Base-by-base conservation (phyloP, 2,888 invertebrate genomes). In the Dasysyrphus albostriatus region DNA sequence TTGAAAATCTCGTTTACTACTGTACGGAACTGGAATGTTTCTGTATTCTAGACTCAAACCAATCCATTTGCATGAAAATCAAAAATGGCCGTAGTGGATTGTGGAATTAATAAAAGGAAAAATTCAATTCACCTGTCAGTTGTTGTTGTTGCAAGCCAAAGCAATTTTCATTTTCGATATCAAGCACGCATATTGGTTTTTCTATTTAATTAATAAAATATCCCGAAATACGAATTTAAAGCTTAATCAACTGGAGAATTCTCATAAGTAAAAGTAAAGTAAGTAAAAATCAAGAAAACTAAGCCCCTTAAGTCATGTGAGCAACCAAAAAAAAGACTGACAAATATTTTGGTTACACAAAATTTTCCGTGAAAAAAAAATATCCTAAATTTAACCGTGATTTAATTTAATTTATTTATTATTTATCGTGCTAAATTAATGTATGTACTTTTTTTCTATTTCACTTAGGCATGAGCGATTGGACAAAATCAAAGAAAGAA, bases 401-500 rank as follows among this genome's bases (percentile, higher is more conserved):
- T 47, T 65, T 12, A 65, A 47, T 63, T 63, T 44, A 5, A 0
- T 58, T 10, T 2, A 3, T 58, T 24, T 2, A 24, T 24, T 24
- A 16, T 58, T 12, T 14, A 12, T 12, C 3, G 24, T 19, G 7
- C 7, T 24, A 9, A 29, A n/a, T 44, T 19, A 42, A 8, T 44
- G 9, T n/a, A 34, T n/a, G n/a, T n/a, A n/a, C n/a, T n/a, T n/a
- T 10, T 19, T 6, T 34, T 34, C 2, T 9, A 16, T 47, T 65
- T 7, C 4, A n/a, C 6, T 9, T 24, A 88, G 88, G 78, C 14
- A 89, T 89, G 89, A 89, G 89, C 83, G 89, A 88, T 87, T 88
- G 88, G 89, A 83, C 88, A 24, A 89, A 89, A 82, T 84, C 88
- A 8, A 88, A 88, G 74, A 89, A 89, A 58, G 88, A 89, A 76